Conservation (phyloP, 2,113 vertebrate species). For the Embiotoca jacksoni region DNA sequence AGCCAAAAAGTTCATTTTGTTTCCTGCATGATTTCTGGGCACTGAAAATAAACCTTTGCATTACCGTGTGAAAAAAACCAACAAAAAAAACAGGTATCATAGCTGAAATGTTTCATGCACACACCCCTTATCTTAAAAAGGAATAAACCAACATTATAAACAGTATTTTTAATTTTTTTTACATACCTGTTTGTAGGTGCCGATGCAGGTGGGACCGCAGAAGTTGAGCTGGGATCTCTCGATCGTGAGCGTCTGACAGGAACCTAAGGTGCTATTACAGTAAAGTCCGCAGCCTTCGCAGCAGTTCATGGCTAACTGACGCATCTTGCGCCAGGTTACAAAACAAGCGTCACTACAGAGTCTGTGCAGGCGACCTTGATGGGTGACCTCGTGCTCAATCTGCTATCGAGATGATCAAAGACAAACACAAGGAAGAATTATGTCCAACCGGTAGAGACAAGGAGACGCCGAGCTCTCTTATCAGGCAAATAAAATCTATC, state of each 20-base stretch:
- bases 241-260: slow-evolving; percentile 90
- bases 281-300: slow-evolving; percentile 96
- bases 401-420: slow-evolving; percentile 28
- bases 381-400: slow-evolving; percentile 97
- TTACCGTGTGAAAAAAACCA: too few relatives aligned
- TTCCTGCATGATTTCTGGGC: too few relatives aligned
- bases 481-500: background rate
- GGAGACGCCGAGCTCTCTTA: too few relatives aligned
- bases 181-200: slow-evolving; percentile 92
- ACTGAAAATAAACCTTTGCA: too few relatives aligned
- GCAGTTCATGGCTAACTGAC: slow-evolving; percentile 96
- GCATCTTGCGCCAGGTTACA: slow-evolving; percentile 92
- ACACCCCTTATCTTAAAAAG: background rate
- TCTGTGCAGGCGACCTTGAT: slow-evolving; percentile 93
- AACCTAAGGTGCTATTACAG: slow-evolving; percentile 90
- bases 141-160: background rate
- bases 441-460: too few relatives aligned
- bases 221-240: slow-evolving; percentile 93
- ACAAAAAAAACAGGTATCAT: too few relatives aligned
- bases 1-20: too few relatives aligned
- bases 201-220: slow-evolving; percentile 91
- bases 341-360: slow-evolving; percentile 96
- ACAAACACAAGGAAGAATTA: background rate
- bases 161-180: background rate
- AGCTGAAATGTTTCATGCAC: background rate